Conservation (phyloP, 2,888 invertebrate genomes). For the Tolmerus cingulatus region DNA sequence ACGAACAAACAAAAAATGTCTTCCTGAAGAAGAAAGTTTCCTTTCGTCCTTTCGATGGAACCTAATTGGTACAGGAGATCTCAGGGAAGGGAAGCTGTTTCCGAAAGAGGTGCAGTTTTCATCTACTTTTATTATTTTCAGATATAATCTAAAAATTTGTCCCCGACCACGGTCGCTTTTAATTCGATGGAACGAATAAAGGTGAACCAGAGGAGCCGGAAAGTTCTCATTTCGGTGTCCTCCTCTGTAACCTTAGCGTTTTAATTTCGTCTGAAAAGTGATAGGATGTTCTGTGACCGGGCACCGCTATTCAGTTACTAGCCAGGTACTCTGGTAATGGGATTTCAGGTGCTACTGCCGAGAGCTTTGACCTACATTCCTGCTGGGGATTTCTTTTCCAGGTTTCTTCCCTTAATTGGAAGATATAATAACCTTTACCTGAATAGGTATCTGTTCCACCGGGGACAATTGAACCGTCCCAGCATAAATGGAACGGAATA, state of each 20-base stretch:
- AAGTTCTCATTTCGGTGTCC: not conserved
- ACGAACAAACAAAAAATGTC: not conserved
- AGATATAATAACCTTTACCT: conserved; percentile 9
- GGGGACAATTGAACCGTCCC: not conserved
- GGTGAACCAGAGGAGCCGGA: not conserved
- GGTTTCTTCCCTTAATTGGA: conserved; percentile 3
- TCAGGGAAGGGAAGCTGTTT: not conserved
- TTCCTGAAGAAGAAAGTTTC: not conserved
- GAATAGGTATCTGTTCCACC: not conserved
- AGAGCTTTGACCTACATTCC: not conserved
- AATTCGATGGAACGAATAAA: not conserved
- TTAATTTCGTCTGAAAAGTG: not conserved
- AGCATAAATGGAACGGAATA: not conserved
- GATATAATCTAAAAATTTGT: not conserved
- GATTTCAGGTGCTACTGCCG: not conserved
- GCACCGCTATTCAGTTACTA: not conserved
- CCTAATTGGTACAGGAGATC: not conserved
- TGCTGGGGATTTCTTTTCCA: not conserved
- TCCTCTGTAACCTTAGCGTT: not conserved
- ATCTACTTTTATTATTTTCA: not conserved
- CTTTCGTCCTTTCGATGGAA: not conserved
- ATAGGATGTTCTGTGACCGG: not conserved
- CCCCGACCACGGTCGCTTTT: not conserved
- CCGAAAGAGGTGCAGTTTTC: not conserved
- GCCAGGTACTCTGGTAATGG: not conserved